Evolutionary conservation across 2,888 invertebrate genomes (phyloP).

Genomic region (Phyllotreta striolata): DNA sequence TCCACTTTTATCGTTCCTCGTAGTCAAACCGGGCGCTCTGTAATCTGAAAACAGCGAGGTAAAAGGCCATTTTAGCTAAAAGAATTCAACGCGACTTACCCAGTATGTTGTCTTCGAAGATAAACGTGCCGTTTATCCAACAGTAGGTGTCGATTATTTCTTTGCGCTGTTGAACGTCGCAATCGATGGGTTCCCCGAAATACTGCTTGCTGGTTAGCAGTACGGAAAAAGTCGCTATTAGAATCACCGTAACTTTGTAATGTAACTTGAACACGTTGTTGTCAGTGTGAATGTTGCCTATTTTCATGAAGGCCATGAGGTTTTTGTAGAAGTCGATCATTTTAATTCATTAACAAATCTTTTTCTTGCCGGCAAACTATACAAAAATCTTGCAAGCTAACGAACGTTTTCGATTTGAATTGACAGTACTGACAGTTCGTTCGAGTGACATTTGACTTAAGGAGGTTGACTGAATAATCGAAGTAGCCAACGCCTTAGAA

Average conservation of each 20-base stretch:
- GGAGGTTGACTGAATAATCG: too few species aligned
- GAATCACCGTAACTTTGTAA: conserved; percentile 75
- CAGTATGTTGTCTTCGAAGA: conserved; percentile 62
- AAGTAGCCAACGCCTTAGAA: too few species aligned
- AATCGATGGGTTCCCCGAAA: conserved; percentile 86
- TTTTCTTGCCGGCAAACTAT: background rate
- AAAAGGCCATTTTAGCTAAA: conserved; percentile 5
- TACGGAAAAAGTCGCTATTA: conserved; percentile 76
- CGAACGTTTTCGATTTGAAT: background rate
- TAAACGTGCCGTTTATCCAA: conserved; percentile 81
- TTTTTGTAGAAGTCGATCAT: conserved; percentile 75
- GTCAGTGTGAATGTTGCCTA: conserved; percentile 74
- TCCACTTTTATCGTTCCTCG: conserved; percentile 47
- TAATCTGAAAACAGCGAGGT: conserved; percentile 30
- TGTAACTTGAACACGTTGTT: conserved; percentile 79
- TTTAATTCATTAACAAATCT: conserved; percentile 19
- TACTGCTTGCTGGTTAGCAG: conserved; percentile 83
- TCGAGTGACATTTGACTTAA: too few species aligned
- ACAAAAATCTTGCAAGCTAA: background rate
- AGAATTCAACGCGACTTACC: conserved; percentile 53
- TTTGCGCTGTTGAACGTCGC: conserved; percentile 68
- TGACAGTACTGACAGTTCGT: too few species aligned
- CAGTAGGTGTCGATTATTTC: conserved; percentile 78
- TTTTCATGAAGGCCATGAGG: conserved; percentile 72
- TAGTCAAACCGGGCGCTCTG: conserved; percentile 32